Evolutionary conservation across 2,113 vertebrate genomes (phyloP).

Genomic region (Vulpes vulpes): DNA sequence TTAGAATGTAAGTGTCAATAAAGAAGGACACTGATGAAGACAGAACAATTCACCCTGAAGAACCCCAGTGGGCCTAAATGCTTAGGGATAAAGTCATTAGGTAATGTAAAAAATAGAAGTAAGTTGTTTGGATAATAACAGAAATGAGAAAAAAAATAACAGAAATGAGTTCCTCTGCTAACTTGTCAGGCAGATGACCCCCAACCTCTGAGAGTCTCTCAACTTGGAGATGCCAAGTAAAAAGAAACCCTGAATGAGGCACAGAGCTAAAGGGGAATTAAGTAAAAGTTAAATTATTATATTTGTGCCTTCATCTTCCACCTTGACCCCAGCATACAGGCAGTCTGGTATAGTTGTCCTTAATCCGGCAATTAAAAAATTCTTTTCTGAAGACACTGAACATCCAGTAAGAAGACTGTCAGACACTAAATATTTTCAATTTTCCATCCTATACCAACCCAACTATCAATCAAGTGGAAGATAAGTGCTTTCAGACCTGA

Average conservation of each 20-base stretch:
- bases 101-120: background rate
- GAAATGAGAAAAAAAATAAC: background rate
- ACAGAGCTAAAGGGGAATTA: background rate
- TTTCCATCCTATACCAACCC: background rate
- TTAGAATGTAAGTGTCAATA: background rate
- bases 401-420: background rate
- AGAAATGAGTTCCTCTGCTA: background rate
- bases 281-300: background rate
- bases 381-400: background rate
- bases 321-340: background rate
- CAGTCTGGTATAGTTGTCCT: background rate
- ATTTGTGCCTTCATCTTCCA: background rate
- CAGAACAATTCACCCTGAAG: background rate
- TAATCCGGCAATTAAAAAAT: background rate
- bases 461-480: background rate
- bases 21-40: background rate
- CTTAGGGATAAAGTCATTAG: background rate
- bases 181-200: background rate
- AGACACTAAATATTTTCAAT: background rate
- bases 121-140: background rate
- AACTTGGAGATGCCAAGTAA: background rate
- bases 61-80: background rate
- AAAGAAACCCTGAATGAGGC: background rate
- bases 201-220: background rate
- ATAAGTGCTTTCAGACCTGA: background rate